Base-by-base conservation (phyloP, 2,888 invertebrate genomes). In the Scaptomyza caliginosa region DNA sequence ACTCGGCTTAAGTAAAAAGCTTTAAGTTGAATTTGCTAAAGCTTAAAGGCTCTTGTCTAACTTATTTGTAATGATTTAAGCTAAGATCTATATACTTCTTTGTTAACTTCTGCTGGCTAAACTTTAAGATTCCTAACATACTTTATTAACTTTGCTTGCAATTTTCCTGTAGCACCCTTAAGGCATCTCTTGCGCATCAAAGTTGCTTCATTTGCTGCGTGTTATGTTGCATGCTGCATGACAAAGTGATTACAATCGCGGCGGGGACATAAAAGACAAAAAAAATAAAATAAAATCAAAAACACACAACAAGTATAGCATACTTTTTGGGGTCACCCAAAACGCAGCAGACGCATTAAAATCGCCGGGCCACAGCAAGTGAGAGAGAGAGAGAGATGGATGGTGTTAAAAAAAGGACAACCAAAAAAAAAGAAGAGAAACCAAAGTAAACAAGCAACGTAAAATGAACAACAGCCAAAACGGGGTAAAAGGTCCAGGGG, bases 311-410 rank as follows among this genome's bases (percentile, higher is more conserved):
- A 52, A 52, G 4, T 26, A 30, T 52, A 51, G 34, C 49, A 40
- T 16, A 32, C 46, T 56, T 67, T 58, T 50, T 26, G 64, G 74
- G 39, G 55, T 43, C 50, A 50, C 28, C 28, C 19, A 39, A 71
- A 71, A 74, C 57, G 69, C 69, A 55, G 54, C 75, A 68, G 57
- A 64, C 74, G 71, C 58, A 74, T 72, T 69, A 64, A 72, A 74
- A 52, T 40, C 30, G 46, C 34, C 48, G 42, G 26, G 51, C 45
- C 62, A 52, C 6, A 21, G 10, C 1, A 4, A 32, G 5, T n/a
- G 11, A 21, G 5, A 11, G 38, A 21, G 19, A 39, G 38, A 19
- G 38, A 21, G 13, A 7, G 32, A 13, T 6, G 10, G 19, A 6
- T 5, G 6, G 28, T 45, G 17, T 4, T 4, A n/a, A 45, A 45